These are phyloP conservation scores for Hipposideros armiger DNA, from an alignment of 2,113 vertebrate species.

Conservation along the genomic window DNA sequence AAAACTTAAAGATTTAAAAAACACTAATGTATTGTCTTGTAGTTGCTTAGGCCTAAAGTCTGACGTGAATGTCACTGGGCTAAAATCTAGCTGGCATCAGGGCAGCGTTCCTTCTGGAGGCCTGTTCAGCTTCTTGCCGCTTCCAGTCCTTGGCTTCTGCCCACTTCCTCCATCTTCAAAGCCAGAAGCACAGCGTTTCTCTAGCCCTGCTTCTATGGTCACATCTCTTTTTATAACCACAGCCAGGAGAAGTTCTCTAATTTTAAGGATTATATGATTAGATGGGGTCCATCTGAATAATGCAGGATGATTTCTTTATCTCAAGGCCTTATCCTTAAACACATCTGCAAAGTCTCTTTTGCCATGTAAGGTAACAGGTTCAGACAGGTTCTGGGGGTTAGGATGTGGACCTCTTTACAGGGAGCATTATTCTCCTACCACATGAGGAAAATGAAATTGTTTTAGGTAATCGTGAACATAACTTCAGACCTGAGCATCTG, in stretches of 20 bases:
- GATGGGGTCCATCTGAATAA: not conserved
- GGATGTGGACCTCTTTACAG: not conserved
- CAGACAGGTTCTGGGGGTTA: not conserved
- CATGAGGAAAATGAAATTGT: not conserved
- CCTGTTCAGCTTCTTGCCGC: not conserved
- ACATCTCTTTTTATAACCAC: not conserved
- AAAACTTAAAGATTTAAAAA: not conserved
- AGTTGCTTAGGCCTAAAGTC: not conserved
- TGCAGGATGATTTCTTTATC: not conserved
- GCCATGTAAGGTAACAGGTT: not conserved
- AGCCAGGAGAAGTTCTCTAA: not conserved
- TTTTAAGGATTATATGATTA: not conserved
- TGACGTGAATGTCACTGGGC: not conserved
- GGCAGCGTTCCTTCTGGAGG: no score
- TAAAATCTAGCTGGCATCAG: not conserved
- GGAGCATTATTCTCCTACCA: not conserved
- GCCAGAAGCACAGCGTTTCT: not conserved
- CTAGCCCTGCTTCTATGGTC: not conserved
- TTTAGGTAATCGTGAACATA: not conserved
- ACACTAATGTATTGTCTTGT: not conserved
- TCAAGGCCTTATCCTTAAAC: not conserved
- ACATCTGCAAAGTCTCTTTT: not conserved
- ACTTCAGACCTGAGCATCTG: not conserved
- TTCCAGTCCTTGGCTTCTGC: not conserved
- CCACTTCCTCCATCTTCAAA: not conserved